These are phyloP conservation scores for Poeciliopsis turrubarensis DNA, from an alignment of 2,113 vertebrate genomes.

Conservation along the genomic window DNA sequence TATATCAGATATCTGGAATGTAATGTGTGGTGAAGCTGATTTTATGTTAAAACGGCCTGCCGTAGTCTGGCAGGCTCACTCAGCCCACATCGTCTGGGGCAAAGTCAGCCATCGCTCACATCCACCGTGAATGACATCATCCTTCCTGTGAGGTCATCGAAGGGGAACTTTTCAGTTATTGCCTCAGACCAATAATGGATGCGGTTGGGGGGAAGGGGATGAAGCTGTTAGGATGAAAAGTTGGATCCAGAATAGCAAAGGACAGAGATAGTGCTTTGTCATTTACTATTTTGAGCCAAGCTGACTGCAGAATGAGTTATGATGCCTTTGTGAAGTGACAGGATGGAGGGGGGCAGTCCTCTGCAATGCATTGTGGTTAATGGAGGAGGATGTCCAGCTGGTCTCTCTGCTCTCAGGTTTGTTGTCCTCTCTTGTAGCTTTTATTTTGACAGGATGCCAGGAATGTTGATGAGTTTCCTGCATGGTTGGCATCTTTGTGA, in stretches of 20 bases:
- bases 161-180: background rate
- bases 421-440: background rate
- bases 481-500: constrained; percentile 30
- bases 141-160: background rate
- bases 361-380: background rate
- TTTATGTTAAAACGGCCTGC: too few relatives aligned
- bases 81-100: too few relatives aligned
- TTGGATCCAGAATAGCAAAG: background rate
- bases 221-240: too few relatives aligned
- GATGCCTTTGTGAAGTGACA: background rate
- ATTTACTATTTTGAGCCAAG: background rate
- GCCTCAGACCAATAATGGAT: background rate
- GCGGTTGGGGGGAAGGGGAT: background rate
- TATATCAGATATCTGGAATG: too few relatives aligned
- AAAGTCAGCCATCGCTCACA: background rate
- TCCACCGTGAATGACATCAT: constrained; percentile 40
- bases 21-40: too few relatives aligned
- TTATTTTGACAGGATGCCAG: background rate
- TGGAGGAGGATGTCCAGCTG: too few relatives aligned
- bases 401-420: background rate
- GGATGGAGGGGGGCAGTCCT: too few relatives aligned
- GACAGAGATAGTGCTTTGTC: background rate
- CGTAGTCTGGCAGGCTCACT: too few relatives aligned
- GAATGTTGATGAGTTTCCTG: constrained; percentile 6
- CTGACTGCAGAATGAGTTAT: background rate